Conservation (phyloP, 2,797 vertebrate species). For the Tympanoctomys barrerae region DNA sequence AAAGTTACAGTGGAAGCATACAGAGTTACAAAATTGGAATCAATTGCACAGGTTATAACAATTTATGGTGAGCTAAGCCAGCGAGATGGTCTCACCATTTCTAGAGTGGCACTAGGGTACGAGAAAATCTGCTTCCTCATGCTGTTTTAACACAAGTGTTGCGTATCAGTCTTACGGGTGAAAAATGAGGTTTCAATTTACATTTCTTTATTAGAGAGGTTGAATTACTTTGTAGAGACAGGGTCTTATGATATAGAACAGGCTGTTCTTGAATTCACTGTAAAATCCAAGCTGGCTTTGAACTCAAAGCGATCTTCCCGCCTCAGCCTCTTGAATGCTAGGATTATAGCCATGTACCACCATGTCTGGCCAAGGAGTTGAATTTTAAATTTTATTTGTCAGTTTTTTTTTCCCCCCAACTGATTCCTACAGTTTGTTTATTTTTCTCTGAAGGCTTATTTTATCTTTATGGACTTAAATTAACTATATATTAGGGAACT, state of each 20-base stretch:
- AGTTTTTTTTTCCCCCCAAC: not conserved
- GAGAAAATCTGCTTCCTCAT: not conserved
- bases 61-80: not conserved
- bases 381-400: not conserved
- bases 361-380: not conserved
- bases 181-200: not conserved
- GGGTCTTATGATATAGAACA: too few relatives aligned
- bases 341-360: not conserved
- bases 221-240: not conserved
- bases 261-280: too few relatives aligned
- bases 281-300: too few relatives aligned
- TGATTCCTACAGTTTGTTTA: not conserved
- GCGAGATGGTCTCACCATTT: not conserved
- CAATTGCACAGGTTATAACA: too few relatives aligned
- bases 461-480: conserved; percentile 3
- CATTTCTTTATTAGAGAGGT: not conserved
- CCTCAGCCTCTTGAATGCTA: too few relatives aligned
- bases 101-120: not conserved
- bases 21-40: too few relatives aligned
- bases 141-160: not conserved
- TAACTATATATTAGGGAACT: not conserved
- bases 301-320: too few relatives aligned
- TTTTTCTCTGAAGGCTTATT: not conserved
- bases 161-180: not conserved
- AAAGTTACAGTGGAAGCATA: too few relatives aligned